These are phyloP conservation scores for Argyresthia albistria DNA, from an alignment of 2,888 invertebrate genomes.

Conservation along the genomic window DNA sequence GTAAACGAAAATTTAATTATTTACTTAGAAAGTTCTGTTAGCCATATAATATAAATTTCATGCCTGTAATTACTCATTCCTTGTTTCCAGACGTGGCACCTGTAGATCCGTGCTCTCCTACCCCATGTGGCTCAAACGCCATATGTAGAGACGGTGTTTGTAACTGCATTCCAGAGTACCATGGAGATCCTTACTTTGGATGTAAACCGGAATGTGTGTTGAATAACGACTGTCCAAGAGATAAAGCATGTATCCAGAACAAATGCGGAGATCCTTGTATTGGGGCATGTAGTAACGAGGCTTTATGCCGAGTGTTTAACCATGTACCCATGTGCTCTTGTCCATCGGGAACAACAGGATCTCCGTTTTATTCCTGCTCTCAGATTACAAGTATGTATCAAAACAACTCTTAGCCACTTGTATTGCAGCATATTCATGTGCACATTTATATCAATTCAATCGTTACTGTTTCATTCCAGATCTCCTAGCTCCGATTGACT, in stretches of 20 bases:
- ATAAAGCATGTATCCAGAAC: slow-evolving; percentile 80
- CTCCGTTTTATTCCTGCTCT: slow-evolving; percentile 74
- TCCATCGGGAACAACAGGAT: slow-evolving; percentile 74
- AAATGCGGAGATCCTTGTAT: slow-evolving; percentile 83
- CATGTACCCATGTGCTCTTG: slow-evolving; percentile 81
- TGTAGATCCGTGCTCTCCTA: slow-evolving; percentile 76
- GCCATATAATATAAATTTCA: neutral
- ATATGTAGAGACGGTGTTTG: slow-evolving; percentile 77
- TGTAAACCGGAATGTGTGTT: slow-evolving; percentile 86
- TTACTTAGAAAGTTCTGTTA: neutral
- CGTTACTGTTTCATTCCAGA: slow-evolving; percentile 26
- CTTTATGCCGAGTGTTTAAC: slow-evolving; percentile 74
- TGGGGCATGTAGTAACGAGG: slow-evolving; percentile 77
- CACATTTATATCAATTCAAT: neutral
- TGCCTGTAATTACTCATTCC: neutral
- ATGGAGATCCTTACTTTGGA: slow-evolving; percentile 80
- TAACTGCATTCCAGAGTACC: slow-evolving; percentile 79
- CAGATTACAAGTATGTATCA: slow-evolving; percentile 23
- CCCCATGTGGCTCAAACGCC: slow-evolving; percentile 79
- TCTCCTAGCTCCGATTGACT: slow-evolving; percentile 23
- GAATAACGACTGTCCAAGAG: slow-evolving; percentile 79
- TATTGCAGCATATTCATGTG: neutral
- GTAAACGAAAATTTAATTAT: slow-evolving; percentile 18
- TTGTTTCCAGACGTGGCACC: slow-evolving; percentile 40
- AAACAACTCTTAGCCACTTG: neutral